phyloP scores from a whole-genome alignment of 2,797 vertebrate species.

The Babyrousa celebensis region DNA sequence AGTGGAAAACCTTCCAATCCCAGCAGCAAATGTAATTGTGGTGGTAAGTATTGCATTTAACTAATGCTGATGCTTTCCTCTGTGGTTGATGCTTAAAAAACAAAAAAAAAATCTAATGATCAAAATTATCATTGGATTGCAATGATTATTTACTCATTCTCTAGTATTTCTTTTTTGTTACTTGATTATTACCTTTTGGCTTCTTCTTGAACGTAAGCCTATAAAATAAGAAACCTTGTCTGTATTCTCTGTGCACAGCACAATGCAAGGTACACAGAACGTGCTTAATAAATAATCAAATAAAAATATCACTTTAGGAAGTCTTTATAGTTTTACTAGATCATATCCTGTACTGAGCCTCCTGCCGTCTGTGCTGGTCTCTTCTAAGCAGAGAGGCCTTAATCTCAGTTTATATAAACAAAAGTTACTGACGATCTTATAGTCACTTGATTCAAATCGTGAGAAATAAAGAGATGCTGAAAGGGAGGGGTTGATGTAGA shows the following conservation, averaged over 20 bases:
- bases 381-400: neutral
- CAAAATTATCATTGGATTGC: neutral
- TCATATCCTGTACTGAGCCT: neutral
- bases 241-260: neutral
- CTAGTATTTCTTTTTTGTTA: conserved; percentile 43
- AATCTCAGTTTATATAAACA: neutral
- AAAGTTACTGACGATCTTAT: conserved; percentile 22
- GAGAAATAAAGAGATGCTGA: neutral
- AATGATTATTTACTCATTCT: neutral
- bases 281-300: conserved; percentile 44
- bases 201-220: conserved; percentile 10
- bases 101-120: neutral
- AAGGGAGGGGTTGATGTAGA: neutral
- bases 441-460: neutral
- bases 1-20: conserved; percentile 92
- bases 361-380: neutral
- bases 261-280: neutral
- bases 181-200: conserved; percentile 46
- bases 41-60: conserved; percentile 90
- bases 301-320: conserved; percentile 32
- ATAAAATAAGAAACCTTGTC: conserved; percentile 39
- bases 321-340: neutral
- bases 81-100: neutral
- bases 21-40: conserved; percentile 91
- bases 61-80: neutral